Evolutionary conservation across 2,113 vertebrate genomes (phyloP).

Genomic region (Semicossyphus pulcher): DNA sequence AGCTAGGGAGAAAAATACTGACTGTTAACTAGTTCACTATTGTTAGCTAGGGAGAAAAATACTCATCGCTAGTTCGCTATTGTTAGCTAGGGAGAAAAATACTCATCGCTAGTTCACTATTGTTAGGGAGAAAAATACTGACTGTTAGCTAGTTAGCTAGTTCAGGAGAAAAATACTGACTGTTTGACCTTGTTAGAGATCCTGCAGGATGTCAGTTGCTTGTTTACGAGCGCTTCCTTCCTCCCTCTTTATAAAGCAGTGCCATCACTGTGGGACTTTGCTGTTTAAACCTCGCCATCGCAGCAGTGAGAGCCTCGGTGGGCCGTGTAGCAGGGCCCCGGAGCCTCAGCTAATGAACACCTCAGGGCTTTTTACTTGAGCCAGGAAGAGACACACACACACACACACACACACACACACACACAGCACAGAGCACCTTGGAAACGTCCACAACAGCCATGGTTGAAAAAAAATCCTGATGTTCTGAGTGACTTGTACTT

Average conservation of each 20-base stretch:
- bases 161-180: too few species aligned
- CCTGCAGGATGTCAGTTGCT: background rate
- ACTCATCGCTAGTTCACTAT: too few species aligned
- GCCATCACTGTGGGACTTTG: conserved; percentile 27
- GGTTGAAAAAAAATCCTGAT: background rate
- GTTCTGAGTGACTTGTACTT: conserved; percentile 8
- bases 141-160: too few species aligned
- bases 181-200: background rate
- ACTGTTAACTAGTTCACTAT: too few species aligned
- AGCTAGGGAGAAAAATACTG: too few species aligned
- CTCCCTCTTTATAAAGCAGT: conserved; percentile 9
- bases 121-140: too few species aligned
- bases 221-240: conserved; percentile 28
- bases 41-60: too few species aligned
- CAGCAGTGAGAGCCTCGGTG: conserved; percentile 43
- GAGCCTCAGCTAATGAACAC: conserved; percentile 69
- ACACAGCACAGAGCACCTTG: conserved; percentile 17
- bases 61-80: too few species aligned
- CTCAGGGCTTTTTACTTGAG: conserved; percentile 51
- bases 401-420: background rate
- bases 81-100: too few species aligned
- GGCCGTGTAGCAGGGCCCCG: conserved; percentile 8
- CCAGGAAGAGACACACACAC: background rate
- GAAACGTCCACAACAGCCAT: conserved; percentile 35
- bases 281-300: conserved; percentile 23